These are phyloP conservation scores for Brachionus koreanus DNA, from an alignment of 1,140 invertebrate genomes.

Conservation along the genomic window DNA sequence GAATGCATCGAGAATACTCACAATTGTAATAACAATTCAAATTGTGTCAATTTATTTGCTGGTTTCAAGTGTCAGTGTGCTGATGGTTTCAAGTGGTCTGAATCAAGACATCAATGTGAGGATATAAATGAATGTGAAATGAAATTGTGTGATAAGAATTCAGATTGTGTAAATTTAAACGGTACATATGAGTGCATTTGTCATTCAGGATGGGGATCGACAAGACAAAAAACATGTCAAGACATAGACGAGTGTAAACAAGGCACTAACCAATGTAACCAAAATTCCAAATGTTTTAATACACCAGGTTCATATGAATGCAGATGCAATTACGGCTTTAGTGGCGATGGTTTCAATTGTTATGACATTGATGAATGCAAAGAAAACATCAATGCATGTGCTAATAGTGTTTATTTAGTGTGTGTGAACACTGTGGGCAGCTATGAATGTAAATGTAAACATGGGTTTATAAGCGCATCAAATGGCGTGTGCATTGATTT, in stretches of 20 bases:
- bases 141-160: constrained; percentile 22
- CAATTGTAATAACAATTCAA: constrained; percentile 14
- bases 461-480: constrained; percentile 1
- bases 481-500: constrained; percentile 13
- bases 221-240: neutral
- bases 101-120: neutral
- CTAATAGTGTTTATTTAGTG: neutral
- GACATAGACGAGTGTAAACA: constrained; percentile 39
- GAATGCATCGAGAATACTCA: constrained; percentile 19
- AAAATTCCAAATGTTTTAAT: neutral
- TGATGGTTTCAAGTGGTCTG: constrained; percentile 31
- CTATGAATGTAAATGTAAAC: constrained; percentile 18
- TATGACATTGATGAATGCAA: constrained; percentile 34
- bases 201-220: constrained; percentile 9
- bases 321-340: constrained; percentile 1
- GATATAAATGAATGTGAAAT: constrained; percentile 35
- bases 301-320: constrained; percentile 25
- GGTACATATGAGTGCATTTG: constrained; percentile 29
- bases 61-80: constrained; percentile 21
- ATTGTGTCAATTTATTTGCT: constrained; percentile 13
- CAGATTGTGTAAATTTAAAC: constrained; percentile 7
- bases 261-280: neutral
- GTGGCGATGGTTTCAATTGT: constrained; percentile 18
- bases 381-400: neutral
- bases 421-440: constrained; percentile 17